phyloP scores from a whole-genome alignment of 2,888 invertebrate species.

The Dicroscelio sp. region DNA sequence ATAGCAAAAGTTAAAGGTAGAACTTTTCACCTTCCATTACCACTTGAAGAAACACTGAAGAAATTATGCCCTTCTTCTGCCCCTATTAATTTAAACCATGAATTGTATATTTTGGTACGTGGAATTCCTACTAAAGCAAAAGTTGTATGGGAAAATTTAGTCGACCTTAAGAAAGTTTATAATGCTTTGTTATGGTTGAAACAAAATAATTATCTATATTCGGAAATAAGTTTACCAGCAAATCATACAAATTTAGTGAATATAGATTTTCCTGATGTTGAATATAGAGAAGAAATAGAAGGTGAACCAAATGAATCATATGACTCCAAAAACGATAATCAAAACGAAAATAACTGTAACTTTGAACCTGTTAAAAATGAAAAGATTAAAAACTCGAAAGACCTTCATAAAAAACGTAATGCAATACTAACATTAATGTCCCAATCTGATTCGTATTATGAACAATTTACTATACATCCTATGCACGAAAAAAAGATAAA shows the following conservation, averaged over 20 bases:
- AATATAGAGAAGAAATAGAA: constrained; percentile 61
- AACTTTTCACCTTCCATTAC: constrained; percentile 89
- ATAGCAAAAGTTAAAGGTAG: constrained; percentile 84
- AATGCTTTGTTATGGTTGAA: constrained; percentile 85
- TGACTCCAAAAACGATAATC: no score
- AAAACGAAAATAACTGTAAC: background rate
- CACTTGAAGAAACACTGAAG: constrained; percentile 87
- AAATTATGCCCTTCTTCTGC: constrained; percentile 85
- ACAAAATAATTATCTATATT: constrained; percentile 84
- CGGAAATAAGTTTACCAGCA: constrained; percentile 74
- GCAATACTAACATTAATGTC: constrained; percentile 15
- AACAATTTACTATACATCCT: constrained; percentile 15
- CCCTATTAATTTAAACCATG: constrained; percentile 86
- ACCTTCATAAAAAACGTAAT: background rate
- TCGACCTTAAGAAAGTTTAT: constrained; percentile 87
- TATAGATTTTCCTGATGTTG: constrained; percentile 24
- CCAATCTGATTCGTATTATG: background rate
- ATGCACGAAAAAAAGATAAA: constrained; percentile 18
- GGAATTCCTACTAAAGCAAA: constrained; percentile 85
- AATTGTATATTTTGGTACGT: constrained; percentile 88
- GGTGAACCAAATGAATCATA: no score
- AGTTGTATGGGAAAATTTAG: constrained; percentile 86
- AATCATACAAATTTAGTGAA: constrained; percentile 58
- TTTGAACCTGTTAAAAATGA: constrained; percentile 12
- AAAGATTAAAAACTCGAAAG: no score